Evolutionary conservation across 53 echinoderm and acorn worm species (phyloP), one percentile per base, ranked within the genome.

Genomic region (Echinometra lucunter): DNA sequence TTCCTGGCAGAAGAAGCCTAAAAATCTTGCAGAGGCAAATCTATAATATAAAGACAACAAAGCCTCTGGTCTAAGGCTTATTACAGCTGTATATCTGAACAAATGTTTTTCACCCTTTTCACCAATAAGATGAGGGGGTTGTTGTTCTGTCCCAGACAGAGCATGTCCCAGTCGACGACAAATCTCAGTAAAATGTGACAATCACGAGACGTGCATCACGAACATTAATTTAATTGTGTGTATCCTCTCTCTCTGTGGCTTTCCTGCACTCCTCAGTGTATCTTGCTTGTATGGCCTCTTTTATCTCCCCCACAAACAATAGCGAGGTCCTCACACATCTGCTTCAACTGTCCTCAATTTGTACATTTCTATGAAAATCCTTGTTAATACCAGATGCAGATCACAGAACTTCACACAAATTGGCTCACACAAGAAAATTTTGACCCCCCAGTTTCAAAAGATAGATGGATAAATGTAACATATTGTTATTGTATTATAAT

Each of bases 161-260:
- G 38, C 1, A 18, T 78, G 42, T 40, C 23, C 78, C 11, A 78
- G 78, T 78, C 42, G 19, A 78, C 42, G 18, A 78, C 42, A 21
- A 78, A 78, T 78, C 78, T 42, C 78, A 40, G 38, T 38, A 2
- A 42, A 42, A 40, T 78, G 78, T 78, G 78, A 78, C 38, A 40
- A 78, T 78, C 78, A 78, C 78, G 78, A 42, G 78, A 19, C 40
- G 6, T 78, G 42, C 78, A 8, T 78, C 78, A 78, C 42, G 78
- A 21, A 40, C 78, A 42, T 16, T 42, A 42, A 18, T 40, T 17
- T 78, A 78, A 78, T 78, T 40, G 78, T 21, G 42, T 23, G 38
- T 78, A 78, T 78, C 78, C 78, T 78, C 23, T 78, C 78, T 78
- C 78, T 42, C 23, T 78, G n/a, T n/a, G 40, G 42, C 42, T 42